Evolutionary conservation across 2,797 vertebrate genomes (phyloP).

Genomic region (Thamnophis elegans): DNA sequence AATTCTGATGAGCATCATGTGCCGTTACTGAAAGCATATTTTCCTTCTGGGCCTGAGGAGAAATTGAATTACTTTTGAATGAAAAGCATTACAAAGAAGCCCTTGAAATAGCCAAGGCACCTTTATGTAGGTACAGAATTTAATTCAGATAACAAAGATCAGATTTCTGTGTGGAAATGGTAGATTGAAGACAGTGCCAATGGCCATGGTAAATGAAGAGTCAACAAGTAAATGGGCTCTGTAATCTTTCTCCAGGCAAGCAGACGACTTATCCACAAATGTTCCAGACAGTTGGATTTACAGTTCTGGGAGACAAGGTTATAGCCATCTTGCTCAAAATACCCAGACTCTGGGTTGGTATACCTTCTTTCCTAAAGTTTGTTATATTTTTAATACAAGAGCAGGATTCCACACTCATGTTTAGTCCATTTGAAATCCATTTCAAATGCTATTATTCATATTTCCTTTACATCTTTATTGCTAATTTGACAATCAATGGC

Average conservation of each 20-base stretch:
- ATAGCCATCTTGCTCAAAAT: background rate
- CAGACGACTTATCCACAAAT: background rate
- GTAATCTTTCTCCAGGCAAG: background rate
- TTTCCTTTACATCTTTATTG: background rate
- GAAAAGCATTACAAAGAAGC: background rate
- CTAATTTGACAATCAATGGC: background rate
- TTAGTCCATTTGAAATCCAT: background rate
- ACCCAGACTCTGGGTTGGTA: background rate
- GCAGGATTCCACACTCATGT: background rate
- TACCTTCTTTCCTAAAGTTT: background rate
- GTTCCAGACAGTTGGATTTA: background rate
- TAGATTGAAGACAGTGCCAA: background rate
- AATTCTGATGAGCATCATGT: constrained; percentile 77
- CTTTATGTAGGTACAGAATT: background rate
- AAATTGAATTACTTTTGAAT: background rate
- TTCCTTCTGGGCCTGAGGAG: constrained; percentile 80
- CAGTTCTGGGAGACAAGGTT: background rate
- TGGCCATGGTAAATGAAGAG: background rate
- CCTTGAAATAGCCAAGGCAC: background rate
- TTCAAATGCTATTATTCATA: background rate
- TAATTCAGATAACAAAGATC: background rate
- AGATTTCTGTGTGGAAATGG: background rate
- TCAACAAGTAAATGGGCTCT: background rate
- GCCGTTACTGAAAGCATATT: constrained; percentile 75
- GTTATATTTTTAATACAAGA: background rate